These are phyloP conservation scores for Haliclona indistincta DNA, from an alignment of 37 sponge, comb jelly and placozoan species.

Conservation along the genomic window DNA sequence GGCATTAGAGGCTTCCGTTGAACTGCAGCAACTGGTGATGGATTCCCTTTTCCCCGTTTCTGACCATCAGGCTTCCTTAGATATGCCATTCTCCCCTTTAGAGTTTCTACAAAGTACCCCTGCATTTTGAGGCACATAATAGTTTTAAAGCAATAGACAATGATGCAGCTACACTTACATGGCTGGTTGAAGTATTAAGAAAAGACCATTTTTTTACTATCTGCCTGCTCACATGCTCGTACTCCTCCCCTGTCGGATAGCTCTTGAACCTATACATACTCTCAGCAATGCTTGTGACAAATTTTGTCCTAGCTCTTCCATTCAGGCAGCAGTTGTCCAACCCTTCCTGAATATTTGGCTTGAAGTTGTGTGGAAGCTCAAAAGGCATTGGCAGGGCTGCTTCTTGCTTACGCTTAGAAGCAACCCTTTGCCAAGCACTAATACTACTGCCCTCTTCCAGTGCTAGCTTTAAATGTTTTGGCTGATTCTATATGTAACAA, in stretches of 20 bases:
- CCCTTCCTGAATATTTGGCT: neutral
- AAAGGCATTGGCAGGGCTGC: conserved; percentile 27
- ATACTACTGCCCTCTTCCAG: too few species aligned
- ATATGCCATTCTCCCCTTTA: neutral
- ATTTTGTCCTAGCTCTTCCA: conserved; percentile 20
- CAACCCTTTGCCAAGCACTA: too few species aligned
- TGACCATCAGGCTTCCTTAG: neutral
- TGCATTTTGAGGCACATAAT: neutral
- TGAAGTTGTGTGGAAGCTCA: conserved; percentile 14
- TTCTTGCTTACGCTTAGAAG: conserved; percentile 9
- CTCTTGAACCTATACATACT: conserved; percentile 20
- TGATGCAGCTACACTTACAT: conserved; percentile 16
- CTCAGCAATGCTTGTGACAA: conserved; percentile 7
- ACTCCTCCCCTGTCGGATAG: conserved; percentile 25
- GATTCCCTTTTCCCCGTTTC: neutral
- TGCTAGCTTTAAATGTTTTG: too few species aligned
- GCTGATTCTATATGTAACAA: too few species aligned
- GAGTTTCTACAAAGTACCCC: neutral
- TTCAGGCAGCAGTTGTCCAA: neutral
- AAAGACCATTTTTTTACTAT: conserved; percentile 26
- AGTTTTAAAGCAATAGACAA: neutral
- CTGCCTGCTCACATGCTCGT: conserved; percentile 21
- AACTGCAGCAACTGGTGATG: too few species aligned
- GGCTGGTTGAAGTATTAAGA: neutral
- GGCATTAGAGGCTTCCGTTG: too few species aligned